Percentiles rank a stretch among this genome's conserved stretches.
These are phyloP conservation scores for Cheilosia scutellata DNA, from an alignment of 2,888 invertebrate species.

Conservation along the genomic window DNA sequence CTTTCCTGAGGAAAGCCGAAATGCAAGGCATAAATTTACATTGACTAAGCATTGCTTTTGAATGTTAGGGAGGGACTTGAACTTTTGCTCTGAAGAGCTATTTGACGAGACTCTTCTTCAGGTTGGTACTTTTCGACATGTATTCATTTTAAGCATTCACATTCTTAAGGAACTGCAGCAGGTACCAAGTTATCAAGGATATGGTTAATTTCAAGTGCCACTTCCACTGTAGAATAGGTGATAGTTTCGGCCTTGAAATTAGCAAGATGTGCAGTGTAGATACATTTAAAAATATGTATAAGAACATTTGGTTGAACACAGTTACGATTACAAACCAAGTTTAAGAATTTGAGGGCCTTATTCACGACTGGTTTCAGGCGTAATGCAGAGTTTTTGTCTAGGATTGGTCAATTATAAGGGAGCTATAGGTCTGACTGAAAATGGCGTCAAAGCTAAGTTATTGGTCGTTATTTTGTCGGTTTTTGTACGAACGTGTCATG, in stretches of 20 bases:
- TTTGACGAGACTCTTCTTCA: neutral
- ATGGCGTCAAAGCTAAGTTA: too few species aligned
- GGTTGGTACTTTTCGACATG: neutral
- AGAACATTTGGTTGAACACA: too few species aligned
- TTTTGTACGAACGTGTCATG: too few species aligned
- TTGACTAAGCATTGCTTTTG: neutral
- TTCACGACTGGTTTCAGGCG: too few species aligned
- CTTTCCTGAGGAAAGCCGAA: slow-evolving; percentile 51
- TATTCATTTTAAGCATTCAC: too few species aligned
- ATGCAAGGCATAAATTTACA: slow-evolving; percentile 13
- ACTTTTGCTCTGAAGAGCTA: slow-evolving; percentile 2
- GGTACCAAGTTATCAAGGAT: neutral
- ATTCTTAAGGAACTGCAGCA: neutral
- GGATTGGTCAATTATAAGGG: too few species aligned
- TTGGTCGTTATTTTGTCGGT: too few species aligned
- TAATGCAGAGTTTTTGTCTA: too few species aligned
- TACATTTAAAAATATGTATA: too few species aligned
- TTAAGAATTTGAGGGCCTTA: too few species aligned
- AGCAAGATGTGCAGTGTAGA: neutral
- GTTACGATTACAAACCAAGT: too few species aligned
- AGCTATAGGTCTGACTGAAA: too few species aligned
- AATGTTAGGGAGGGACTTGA: slow-evolving; percentile 1
- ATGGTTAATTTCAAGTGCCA: slow-evolving; percentile 32
- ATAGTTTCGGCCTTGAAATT: slow-evolving; percentile 23
- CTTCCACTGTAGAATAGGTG: neutral